Evolutionary conservation across 30 jellyfish, hydroid and myxozoan species (phyloP).

Genomic region (Chironex yamaguchii): DNA sequence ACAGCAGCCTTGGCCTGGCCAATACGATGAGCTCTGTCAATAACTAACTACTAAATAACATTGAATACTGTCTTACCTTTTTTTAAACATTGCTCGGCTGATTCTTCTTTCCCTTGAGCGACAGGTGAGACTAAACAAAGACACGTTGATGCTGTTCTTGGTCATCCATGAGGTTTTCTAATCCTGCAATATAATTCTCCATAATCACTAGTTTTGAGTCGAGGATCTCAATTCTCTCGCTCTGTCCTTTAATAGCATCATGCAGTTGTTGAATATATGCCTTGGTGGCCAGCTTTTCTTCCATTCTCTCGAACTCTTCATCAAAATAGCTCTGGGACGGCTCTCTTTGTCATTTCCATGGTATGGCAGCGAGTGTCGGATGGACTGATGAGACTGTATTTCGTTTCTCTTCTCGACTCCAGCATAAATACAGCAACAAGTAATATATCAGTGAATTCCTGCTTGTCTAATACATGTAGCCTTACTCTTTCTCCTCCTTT

Average conservation of each 20-base stretch:
- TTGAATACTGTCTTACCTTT: conserved; percentile 17
- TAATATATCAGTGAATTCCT: conserved; percentile 35
- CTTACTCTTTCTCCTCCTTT: conserved; percentile 32
- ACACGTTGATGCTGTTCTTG: conserved; percentile 51
- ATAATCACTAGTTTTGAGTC: conserved; percentile 17
- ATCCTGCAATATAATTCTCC: conserved; percentile 26
- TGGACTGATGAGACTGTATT: conserved; percentile 36
- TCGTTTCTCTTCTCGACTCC: conserved; percentile 13
- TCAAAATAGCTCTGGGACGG: conserved; percentile 49
- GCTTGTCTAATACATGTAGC: conserved; percentile 21
- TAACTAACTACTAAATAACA: conserved; percentile 29
- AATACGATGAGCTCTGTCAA: conserved; percentile 64
- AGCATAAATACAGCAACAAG: conserved; percentile 28
- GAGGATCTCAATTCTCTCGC: too few species aligned
- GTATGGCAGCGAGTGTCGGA: conserved; percentile 52
- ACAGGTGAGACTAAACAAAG: conserved; percentile 39
- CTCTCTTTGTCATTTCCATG: conserved; percentile 50
- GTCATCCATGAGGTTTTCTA: conserved; percentile 45
- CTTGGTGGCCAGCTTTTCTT: conserved; percentile 41
- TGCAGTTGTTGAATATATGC: not conserved
- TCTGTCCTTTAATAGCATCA: conserved; percentile 26
- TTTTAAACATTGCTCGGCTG: conserved; percentile 49
- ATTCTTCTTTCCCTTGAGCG: conserved; percentile 31
- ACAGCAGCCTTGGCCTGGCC: conserved; percentile 12
- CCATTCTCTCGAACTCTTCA: conserved; percentile 49